These are phyloP conservation scores for Hyperoodon ampullatus DNA, from an alignment of 2,113 vertebrate genomes.

Conservation along the genomic window DNA sequence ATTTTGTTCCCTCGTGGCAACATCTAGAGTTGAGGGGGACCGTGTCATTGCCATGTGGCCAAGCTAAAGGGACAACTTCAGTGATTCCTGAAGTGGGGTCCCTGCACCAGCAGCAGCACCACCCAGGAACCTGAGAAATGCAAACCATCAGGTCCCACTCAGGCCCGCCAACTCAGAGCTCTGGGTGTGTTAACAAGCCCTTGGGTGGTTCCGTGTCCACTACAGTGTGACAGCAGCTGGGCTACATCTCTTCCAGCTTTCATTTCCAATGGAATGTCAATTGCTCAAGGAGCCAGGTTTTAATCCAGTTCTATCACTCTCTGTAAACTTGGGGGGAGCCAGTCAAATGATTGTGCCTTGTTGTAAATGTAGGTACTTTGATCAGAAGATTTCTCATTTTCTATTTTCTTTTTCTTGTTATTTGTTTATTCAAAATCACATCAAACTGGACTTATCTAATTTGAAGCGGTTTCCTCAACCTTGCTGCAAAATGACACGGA, in stretches of 20 bases:
- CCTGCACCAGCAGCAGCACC: background rate
- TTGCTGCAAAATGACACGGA: background rate
- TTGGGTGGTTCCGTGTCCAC: rapidly evolving
- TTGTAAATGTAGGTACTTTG: background rate
- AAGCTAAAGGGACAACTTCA: background rate
- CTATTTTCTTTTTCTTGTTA: background rate
- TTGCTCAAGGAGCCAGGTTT: background rate
- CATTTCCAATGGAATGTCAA: background rate
- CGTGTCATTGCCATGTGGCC: rapidly evolving
- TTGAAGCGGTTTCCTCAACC: background rate
- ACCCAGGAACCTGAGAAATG: rapidly evolving
- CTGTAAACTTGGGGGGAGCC: background rate
- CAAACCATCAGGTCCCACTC: no score
- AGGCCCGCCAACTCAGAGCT: background rate
- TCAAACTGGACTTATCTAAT: background rate
- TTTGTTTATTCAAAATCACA: background rate
- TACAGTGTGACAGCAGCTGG: background rate
- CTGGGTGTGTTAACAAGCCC: background rate
- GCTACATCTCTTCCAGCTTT: background rate
- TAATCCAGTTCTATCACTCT: background rate
- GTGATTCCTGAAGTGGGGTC: background rate
- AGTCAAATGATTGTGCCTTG: background rate
- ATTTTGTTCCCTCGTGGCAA: rapidly evolving
- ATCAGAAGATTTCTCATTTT: background rate
- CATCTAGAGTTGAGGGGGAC: background rate